These are phyloP conservation scores for Acipenser ruthenus DNA, from an alignment of 2,797 vertebrate species.

Conservation along the genomic window DNA sequence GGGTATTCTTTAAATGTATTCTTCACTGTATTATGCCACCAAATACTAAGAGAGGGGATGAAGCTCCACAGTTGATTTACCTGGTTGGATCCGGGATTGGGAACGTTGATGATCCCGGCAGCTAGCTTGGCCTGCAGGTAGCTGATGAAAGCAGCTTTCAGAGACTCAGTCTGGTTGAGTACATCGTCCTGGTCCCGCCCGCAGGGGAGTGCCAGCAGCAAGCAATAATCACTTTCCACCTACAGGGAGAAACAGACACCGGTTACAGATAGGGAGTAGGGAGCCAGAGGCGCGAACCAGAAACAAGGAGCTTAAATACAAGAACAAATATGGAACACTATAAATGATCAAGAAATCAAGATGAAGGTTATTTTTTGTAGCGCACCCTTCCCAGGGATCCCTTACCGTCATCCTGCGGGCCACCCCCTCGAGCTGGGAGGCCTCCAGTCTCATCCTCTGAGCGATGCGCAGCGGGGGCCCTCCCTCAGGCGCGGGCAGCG, in stretches of 20 bases:
- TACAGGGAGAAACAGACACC: constrained; percentile 31
- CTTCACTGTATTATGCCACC: neutral
- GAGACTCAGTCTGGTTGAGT: constrained; percentile 87
- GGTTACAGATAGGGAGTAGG: neutral
- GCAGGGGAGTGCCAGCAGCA: constrained; percentile 90
- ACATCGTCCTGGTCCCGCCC: constrained; percentile 96
- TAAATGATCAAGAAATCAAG: too few relatives aligned
- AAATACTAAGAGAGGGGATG: neutral
- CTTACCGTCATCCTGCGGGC: constrained; percentile 92
- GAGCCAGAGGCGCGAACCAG: neutral
- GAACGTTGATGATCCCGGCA: constrained; percentile 97
- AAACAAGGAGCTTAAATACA: too few relatives aligned
- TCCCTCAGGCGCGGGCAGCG: constrained; percentile 84
- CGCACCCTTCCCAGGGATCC: neutral
- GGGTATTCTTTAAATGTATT: neutral
- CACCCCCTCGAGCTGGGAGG: constrained; percentile 88
- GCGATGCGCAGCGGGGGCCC: constrained; percentile 88
- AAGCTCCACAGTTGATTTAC: constrained; percentile 38
- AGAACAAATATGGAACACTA: too few relatives aligned
- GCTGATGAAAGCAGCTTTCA: constrained; percentile 95
- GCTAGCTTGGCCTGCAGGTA: constrained; percentile 95
- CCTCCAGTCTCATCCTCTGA: constrained; percentile 95
- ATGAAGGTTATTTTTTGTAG: neutral
- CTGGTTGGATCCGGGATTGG: constrained; percentile 97
- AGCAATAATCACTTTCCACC: constrained; percentile 96